These are phyloP conservation scores for Tragelaphus strepsiceros DNA, from an alignment of 2,113 vertebrate species.

Conservation along the genomic window DNA sequence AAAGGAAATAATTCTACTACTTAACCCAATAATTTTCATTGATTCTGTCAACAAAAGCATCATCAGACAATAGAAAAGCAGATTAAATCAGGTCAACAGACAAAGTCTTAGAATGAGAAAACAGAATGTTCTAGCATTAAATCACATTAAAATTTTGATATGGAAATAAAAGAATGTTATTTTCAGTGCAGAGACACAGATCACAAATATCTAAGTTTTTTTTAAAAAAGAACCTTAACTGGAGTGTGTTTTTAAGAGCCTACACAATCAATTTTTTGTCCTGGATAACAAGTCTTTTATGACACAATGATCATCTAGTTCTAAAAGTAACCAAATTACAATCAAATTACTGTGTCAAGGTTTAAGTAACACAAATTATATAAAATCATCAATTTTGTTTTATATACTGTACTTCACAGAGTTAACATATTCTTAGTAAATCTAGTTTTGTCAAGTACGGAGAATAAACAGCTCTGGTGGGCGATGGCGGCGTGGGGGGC, in stretches of 20 bases:
- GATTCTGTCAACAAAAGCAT: conserved; percentile 26
- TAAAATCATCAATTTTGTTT: background rate
- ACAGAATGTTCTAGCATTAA: background rate
- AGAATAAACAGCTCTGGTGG: background rate
- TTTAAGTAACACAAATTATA: background rate
- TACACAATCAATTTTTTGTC: background rate
- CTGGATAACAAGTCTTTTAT: background rate
- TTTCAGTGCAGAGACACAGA: background rate
- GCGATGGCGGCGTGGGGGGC: too few relatives aligned
- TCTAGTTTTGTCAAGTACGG: background rate
- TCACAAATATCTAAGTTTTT: background rate
- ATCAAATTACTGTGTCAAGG: background rate
- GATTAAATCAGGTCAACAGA: background rate
- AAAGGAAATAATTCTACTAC: background rate
- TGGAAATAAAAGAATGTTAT: conserved; percentile 23
- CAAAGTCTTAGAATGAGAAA: background rate
- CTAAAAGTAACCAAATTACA: background rate
- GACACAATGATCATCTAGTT: background rate
- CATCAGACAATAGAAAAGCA: background rate
- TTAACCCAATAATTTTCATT: conserved; percentile 10
- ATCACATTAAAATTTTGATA: conserved; percentile 6
- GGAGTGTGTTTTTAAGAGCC: background rate
- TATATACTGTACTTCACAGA: background rate
- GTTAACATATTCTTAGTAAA: background rate
- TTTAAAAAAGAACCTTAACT: background rate